Percentiles rank a stretch among this genome's conserved stretches.
Conservation (phyloP, 2,797 vertebrate species). For the Bryconaethiops microstoma region DNA sequence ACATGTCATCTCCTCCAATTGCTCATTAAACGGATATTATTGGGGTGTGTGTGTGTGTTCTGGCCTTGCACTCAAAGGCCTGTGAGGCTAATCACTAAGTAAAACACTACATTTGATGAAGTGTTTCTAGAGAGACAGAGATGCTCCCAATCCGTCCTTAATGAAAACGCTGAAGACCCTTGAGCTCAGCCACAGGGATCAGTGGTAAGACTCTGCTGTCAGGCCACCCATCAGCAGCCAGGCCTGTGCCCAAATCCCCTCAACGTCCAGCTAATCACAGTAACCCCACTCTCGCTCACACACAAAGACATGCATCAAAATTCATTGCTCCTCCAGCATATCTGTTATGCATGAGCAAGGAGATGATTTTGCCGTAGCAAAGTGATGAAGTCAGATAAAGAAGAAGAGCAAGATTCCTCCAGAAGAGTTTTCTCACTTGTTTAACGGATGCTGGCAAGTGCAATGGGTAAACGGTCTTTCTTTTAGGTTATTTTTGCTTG, state of each 20-base stretch:
- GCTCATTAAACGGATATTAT: conserved; percentile 92
- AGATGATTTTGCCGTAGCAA: neutral
- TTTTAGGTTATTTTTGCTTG: no score
- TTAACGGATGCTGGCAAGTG: neutral
- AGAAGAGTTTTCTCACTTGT: neutral
- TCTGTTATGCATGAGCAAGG: conserved; percentile 39
- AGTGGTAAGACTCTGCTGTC: conserved; percentile 78
- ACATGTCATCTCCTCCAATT: conserved; percentile 75
- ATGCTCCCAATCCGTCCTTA: conserved; percentile 98
- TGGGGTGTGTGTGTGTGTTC: conserved; percentile 70
- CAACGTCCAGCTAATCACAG: conserved; percentile 71
- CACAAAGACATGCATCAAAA: conserved; percentile 81
- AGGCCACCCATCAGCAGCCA: conserved; percentile 83
- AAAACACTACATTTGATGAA: conserved; percentile 99
- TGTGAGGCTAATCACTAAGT: conserved; percentile 98
- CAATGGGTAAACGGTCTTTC: no score
- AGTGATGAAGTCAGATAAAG: neutral
- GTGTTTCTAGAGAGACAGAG: conserved; percentile 96
- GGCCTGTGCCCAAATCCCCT: conserved; percentile 81
- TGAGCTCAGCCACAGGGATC: conserved; percentile 92
- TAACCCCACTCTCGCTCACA: conserved; percentile 57
- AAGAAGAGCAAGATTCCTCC: conserved; percentile 11
- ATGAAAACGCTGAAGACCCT: conserved; percentile 97
- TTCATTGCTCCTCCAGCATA: conserved; percentile 75
- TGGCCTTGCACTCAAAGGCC: conserved; percentile 89